Evolutionary conservation across 2,113 vertebrate genomes (phyloP).

Genomic region (Ammodramus savannarum): DNA sequence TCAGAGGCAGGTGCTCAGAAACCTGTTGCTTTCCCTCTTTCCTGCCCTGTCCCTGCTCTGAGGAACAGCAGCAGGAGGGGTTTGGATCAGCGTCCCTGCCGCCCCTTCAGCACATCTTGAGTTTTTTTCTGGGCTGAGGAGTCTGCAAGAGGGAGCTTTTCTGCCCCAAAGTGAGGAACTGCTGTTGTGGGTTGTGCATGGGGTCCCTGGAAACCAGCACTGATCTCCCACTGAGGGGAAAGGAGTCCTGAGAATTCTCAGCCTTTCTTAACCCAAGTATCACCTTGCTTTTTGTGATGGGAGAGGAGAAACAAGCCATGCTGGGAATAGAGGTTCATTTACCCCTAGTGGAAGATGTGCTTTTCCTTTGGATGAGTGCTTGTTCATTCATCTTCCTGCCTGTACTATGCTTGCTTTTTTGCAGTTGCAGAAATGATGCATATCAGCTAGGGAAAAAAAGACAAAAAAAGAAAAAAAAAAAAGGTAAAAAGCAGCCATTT

Average conservation of each 20-base stretch:
- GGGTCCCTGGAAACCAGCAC: neutral
- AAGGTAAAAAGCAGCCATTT: neutral
- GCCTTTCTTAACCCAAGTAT: neutral
- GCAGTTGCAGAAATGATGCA: neutral
- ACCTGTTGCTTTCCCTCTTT: neutral
- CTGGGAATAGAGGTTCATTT: neutral
- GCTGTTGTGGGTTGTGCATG: neutral
- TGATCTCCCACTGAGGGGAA: neutral
- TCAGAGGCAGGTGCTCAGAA: neutral
- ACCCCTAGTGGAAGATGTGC: neutral
- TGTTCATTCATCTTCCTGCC: neutral
- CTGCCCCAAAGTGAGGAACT: neutral
- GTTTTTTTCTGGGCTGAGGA: neutral
- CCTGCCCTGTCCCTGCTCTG: neutral
- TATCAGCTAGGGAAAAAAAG: neutral
- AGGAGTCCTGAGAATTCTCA: neutral
- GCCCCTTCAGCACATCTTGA: neutral
- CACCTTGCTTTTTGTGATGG: neutral
- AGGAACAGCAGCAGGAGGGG: neutral
- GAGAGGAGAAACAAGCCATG: neutral
- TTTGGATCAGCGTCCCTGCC: neutral
- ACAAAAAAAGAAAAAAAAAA: neutral
- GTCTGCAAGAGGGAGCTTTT: neutral
- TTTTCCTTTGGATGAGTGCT: neutral
- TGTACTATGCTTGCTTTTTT: neutral